Conservation (phyloP, 2,888 invertebrate species). For the Empis stercorea region DNA sequence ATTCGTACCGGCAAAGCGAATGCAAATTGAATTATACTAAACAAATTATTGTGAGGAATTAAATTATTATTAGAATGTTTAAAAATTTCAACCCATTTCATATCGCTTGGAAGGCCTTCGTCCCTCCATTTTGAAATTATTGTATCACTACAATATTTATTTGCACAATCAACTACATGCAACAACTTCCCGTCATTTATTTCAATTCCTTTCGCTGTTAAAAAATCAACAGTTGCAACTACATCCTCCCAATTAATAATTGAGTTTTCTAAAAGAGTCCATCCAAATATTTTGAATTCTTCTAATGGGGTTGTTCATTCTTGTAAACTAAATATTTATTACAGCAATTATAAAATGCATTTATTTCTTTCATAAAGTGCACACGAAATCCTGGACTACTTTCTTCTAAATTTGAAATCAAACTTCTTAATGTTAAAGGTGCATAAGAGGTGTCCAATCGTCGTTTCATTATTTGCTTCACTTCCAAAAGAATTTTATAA, state of each 20-base stretch:
- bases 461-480: neutral
- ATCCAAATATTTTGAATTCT: neutral
- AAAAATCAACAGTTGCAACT: neutral
- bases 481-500: neutral
- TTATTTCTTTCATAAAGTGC: neutral
- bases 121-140: neutral
- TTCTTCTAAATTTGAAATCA: neutral
- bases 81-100: neutral
- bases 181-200: neutral
- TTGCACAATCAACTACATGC: neutral
- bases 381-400: neutral
- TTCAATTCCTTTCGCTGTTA: neutral
- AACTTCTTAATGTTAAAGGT: neutral
- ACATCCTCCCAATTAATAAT: neutral
- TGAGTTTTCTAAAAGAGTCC: neutral
- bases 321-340: neutral
- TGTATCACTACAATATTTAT: neutral
- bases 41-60: neutral
- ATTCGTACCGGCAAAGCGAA: neutral
- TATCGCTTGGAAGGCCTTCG: neutral
- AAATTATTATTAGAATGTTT: neutral
- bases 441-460: neutral
- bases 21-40: neutral
- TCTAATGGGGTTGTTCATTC: neutral
- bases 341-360: neutral